These are phyloP conservation scores for Dryobates pubescens DNA, from an alignment of 2,797 vertebrate species.

Conservation along the genomic window DNA sequence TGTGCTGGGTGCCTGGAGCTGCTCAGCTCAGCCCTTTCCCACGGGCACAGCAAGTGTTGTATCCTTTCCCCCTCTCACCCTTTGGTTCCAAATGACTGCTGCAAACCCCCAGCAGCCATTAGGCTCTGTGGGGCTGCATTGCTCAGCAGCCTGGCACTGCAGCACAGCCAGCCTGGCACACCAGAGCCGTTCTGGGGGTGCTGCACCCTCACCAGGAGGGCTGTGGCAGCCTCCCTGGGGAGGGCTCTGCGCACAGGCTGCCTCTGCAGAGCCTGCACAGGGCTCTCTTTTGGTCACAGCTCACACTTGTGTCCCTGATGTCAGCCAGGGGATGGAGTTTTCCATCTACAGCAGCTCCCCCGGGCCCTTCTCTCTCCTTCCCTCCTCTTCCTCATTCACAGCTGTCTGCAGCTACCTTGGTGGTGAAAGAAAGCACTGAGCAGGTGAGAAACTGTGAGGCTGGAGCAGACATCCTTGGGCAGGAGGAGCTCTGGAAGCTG, in stretches of 20 bases:
- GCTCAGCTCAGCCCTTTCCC: background rate
- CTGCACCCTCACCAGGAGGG: fast-evolving
- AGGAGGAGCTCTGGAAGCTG: background rate
- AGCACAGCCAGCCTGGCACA: background rate
- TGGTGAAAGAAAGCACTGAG: background rate
- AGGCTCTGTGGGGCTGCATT: background rate
- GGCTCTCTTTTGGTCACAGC: background rate
- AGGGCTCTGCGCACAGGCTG: fast-evolving
- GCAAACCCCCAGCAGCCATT: background rate
- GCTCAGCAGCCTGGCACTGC: background rate
- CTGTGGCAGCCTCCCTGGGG: background rate
- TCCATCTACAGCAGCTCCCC: background rate
- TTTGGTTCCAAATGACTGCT: background rate
- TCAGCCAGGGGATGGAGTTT: fast-evolving
- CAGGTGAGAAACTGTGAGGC: background rate
- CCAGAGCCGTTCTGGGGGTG: fast-evolving
- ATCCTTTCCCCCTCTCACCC: background rate
- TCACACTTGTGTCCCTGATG: background rate
- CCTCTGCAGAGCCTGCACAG: background rate
- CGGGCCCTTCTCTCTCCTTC: background rate
- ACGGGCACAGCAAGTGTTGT: background rate
- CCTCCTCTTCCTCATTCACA: background rate
- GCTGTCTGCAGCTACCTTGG: background rate
- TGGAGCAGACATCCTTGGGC: background rate
- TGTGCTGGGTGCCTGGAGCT: background rate